Evolutionary conservation across 1,140 invertebrate genomes (phyloP), one percentile per base, ranked within the genome.

Genomic region (Coboldia fuscipes): DNA sequence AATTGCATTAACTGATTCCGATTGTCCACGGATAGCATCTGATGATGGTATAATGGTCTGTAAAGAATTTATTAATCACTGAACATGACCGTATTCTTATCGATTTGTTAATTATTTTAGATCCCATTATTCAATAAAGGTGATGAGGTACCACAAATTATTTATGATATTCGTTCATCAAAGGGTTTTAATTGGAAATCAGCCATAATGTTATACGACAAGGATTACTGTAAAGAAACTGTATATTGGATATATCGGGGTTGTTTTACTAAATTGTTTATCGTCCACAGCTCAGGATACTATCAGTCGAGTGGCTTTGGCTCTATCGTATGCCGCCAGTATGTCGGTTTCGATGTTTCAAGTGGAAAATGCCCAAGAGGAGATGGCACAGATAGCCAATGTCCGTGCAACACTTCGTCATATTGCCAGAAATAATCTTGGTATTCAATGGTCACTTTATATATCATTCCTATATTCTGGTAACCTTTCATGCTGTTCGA

Each of bases 101-200:
- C 10, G n/a, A 4, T 27, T 27, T 27, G 14, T 5, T 12, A 4
- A n/a, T 4, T 16, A 15, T 32, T 14, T 12, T n/a, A 54, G 51
- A 46, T 81, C 18, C 78, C 80, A 0, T 50, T 74, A 31, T 50
- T 72, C 3, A 50, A 56, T 2, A 51, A 56, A 3, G 71, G 75
- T 3, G 59, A 71, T 30, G 80, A 82, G 52, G 46, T 82, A 24
- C 64, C 77, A 0, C 80, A 83, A 57, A 54, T 83, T 4, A 47
- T 82, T 9, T 54, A 78, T 0, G 80, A 84, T 51, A 51, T 80
- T 12, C 62, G 74, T 38, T 65, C 63, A 4, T 54, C 52, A 5
- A 55, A 63, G 27, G 54, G 62, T 10, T 56, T 80, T 13, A 55
- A 65, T 29, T 83, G 77, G 77, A 73, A 68, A 38, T 67, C 68